Percentiles rank a stretch among this genome's conserved stretches.
These are phyloP conservation scores for Echeneis naucrates DNA, from an alignment of 2,797 vertebrate genomes.

Conservation along the genomic window DNA sequence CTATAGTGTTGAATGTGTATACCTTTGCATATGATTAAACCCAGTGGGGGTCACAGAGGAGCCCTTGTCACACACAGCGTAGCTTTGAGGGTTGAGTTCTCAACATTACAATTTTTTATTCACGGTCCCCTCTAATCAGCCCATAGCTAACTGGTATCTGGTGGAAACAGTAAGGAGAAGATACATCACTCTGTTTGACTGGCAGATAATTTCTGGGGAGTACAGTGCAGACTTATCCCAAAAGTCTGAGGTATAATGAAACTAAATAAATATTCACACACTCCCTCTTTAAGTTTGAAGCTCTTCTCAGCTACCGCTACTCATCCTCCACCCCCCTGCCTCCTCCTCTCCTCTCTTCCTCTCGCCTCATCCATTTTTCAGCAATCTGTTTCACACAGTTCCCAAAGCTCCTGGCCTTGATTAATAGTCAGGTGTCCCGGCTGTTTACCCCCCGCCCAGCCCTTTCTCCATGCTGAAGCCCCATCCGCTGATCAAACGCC, in stretches of 20 bases:
- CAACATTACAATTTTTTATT: no score
- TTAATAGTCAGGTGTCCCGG: slow-evolving; percentile 78
- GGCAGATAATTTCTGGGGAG: slow-evolving; percentile 6
- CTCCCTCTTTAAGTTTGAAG: slow-evolving; percentile 10
- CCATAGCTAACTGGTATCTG: slow-evolving; percentile 14
- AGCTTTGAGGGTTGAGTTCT: no score
- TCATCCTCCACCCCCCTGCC: background rate
- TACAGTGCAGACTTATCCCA: background rate
- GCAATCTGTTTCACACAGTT: slow-evolving; percentile 73
- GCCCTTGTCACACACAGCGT: no score
- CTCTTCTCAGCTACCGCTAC: slow-evolving; percentile 1
- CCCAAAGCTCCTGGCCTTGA: slow-evolving; percentile 71
- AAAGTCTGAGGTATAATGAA: slow-evolving; percentile 21
- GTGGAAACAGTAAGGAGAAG: background rate
- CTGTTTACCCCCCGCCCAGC: slow-evolving; percentile 69
- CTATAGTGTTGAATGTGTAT: background rate
- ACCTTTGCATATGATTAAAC: background rate
- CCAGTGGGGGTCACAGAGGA: no score
- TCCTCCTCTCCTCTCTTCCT: slow-evolving; percentile 1
- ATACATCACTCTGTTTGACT: slow-evolving; percentile 1
- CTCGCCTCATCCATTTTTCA: slow-evolving; percentile 83
- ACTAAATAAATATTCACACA: slow-evolving; percentile 9
- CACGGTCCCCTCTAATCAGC: no score
- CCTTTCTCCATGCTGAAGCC: slow-evolving; percentile 29
- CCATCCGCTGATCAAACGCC: slow-evolving; percentile 60